Conservation (phyloP, 2,797 vertebrate species). For the Hipposideros larvatus region DNA sequence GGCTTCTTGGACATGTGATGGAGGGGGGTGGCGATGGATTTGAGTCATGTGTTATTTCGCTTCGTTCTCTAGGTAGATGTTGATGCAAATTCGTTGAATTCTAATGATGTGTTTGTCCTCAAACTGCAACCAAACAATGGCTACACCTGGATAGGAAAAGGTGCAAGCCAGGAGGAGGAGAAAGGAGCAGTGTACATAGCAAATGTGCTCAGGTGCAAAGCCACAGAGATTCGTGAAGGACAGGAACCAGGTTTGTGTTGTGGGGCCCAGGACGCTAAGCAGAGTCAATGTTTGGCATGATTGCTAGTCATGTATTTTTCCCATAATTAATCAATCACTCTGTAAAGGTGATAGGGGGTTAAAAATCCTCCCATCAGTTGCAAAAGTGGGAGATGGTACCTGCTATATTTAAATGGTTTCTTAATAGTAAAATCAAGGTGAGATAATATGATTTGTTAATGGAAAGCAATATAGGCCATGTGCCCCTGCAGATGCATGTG, state of each 20-base stretch:
- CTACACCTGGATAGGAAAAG: conserved; percentile 93
- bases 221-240: conserved; percentile 89
- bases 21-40: not conserved
- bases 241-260: conserved; percentile 91
- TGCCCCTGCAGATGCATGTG: not conserved
- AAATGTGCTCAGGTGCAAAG: conserved; percentile 88
- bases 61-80: conserved; percentile 90
- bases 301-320: not conserved
- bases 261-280: no score
- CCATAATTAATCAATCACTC: not conserved
- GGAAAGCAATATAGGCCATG: not conserved
- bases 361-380: not conserved
- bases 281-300: not conserved
- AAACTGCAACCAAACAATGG: conserved; percentile 89
- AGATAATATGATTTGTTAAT: not conserved
- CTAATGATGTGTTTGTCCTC: conserved; percentile 94
- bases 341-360: not conserved
- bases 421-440: not conserved
- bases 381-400: not conserved
- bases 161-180: conserved; percentile 93
- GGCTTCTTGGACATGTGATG: not conserved
- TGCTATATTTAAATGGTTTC: not conserved
- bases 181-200: conserved; percentile 91
- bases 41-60: not conserved
- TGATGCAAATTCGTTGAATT: conserved; percentile 91